Evolutionary conservation across 2,797 vertebrate species (phyloP).

Genomic region (Knipowitschia caucasica): DNA sequence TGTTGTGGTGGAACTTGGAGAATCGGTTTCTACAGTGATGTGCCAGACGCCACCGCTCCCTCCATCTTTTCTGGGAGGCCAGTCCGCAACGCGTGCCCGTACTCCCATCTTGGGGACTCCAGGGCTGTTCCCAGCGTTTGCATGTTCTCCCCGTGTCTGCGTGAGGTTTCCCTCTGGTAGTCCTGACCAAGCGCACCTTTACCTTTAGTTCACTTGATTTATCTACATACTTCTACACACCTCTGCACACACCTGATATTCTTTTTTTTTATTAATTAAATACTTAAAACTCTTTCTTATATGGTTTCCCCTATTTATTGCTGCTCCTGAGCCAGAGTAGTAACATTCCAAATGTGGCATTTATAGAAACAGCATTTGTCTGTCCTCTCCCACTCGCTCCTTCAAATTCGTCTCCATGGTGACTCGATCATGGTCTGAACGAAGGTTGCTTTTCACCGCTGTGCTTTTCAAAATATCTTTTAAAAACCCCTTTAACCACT

Average conservation of each 20-base stretch:
- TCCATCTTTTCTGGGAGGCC: constrained; percentile 94
- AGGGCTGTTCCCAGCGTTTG: constrained; percentile 80
- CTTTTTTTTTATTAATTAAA: not conserved
- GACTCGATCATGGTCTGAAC: constrained; percentile 36
- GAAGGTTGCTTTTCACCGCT: constrained; percentile 9
- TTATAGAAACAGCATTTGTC: constrained; percentile 4
- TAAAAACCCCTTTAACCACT: not conserved
- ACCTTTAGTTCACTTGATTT: too few species aligned
- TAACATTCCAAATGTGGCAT: not conserved
- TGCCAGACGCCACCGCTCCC: constrained; percentile 76
- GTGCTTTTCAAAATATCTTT: constrained; percentile 1
- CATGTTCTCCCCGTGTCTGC: too few species aligned
- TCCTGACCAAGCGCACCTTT: too few species aligned
- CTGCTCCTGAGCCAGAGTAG: not conserved
- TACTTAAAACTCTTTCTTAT: not conserved
- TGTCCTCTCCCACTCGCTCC: not conserved
- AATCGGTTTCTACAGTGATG: constrained; percentile 79
- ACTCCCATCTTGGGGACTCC: constrained; percentile 99
- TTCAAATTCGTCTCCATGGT: constrained; percentile 49
- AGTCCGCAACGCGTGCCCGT: constrained; percentile 94
- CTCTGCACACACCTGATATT: too few species aligned
- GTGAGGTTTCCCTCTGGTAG: too few species aligned
- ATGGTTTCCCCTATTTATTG: too few species aligned
- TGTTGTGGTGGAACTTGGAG: constrained; percentile 73
- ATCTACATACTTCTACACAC: too few species aligned